Evolutionary conservation across 2,888 invertebrate genomes (phyloP).

Genomic region (Alloplasta piceator): DNA sequence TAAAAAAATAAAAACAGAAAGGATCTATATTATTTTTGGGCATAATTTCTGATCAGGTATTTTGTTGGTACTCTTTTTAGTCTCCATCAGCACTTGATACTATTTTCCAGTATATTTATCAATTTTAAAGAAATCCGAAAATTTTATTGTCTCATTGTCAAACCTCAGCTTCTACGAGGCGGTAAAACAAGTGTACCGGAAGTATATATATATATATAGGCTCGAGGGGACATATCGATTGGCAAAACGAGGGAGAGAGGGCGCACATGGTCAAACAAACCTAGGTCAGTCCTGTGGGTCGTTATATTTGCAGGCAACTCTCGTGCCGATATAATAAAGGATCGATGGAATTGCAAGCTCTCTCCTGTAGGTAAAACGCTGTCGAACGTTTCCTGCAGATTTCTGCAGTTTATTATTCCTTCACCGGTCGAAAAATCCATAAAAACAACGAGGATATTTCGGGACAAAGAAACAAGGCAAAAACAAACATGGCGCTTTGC

Average conservation of each 20-base stretch:
- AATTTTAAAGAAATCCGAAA: no score
- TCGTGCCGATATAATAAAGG: slow-evolving; percentile 20
- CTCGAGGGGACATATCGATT: slow-evolving; percentile 66
- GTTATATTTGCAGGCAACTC: slow-evolving; percentile 40
- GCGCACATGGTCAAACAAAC: slow-evolving; percentile 36
- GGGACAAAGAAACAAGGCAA: no score
- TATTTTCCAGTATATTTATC: no score
- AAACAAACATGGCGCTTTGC: no score
- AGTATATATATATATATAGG: neutral
- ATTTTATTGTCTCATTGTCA: no score
- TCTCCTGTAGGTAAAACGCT: neutral
- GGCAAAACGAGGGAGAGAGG: neutral
- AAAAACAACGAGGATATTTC: neutral
- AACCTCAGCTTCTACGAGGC: no score
- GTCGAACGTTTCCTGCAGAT: slow-evolving; percentile 14
- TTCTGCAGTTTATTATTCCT: slow-evolving; percentile 28
- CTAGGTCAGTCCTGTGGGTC: slow-evolving; percentile 60
- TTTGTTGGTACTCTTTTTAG: no score
- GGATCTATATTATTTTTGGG: no score
- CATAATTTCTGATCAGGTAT: no score
- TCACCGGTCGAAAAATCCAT: slow-evolving; percentile 18
- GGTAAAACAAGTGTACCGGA: neutral
- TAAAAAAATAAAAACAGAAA: no score
- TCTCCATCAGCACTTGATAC: no score
- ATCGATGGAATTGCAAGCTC: no score